These are phyloP conservation scores for Papilio xuthus DNA, from an alignment of 1,140 invertebrate genomes.

Conservation along the genomic window DNA sequence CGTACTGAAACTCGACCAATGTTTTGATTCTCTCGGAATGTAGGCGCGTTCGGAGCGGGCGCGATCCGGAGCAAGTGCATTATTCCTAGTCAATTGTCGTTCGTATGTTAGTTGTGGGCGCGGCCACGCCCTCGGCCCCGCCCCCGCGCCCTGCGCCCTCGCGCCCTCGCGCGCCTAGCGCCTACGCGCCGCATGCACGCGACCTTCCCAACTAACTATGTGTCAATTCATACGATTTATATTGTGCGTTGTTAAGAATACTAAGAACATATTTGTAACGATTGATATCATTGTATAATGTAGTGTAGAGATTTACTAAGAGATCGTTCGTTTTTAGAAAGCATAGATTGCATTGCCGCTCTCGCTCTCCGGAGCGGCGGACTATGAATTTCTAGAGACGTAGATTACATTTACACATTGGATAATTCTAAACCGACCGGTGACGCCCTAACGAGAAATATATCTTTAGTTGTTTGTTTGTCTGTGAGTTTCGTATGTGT, in stretches of 20 bases:
- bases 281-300: constrained; percentile 69
- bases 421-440: constrained; percentile 39
- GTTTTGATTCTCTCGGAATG: constrained; percentile 58
- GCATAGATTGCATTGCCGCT: constrained; percentile 57
- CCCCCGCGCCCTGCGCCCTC: constrained; percentile 28
- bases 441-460: constrained; percentile 51
- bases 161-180: constrained; percentile 29
- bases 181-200: background rate
- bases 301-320: constrained; percentile 74
- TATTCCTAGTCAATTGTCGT: constrained; percentile 79
- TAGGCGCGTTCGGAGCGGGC: constrained; percentile 56
- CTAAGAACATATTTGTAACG: constrained; percentile 71
- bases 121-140: constrained; percentile 25
- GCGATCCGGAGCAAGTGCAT: constrained; percentile 58
- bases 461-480: constrained; percentile 61
- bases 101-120: constrained; percentile 62
- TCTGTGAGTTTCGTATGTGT: constrained; percentile 66
- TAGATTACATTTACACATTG: constrained; percentile 33
- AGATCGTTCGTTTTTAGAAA: constrained; percentile 62
- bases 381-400: constrained; percentile 29
- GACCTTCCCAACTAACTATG: constrained; percentile 56
- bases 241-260: constrained; percentile 70
- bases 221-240: constrained; percentile 80
- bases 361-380: constrained; percentile 36
- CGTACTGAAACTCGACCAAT: constrained; percentile 74